These are phyloP conservation scores for Cairina moschata DNA, from an alignment of 2,113 vertebrate species.

Conservation along the genomic window DNA sequence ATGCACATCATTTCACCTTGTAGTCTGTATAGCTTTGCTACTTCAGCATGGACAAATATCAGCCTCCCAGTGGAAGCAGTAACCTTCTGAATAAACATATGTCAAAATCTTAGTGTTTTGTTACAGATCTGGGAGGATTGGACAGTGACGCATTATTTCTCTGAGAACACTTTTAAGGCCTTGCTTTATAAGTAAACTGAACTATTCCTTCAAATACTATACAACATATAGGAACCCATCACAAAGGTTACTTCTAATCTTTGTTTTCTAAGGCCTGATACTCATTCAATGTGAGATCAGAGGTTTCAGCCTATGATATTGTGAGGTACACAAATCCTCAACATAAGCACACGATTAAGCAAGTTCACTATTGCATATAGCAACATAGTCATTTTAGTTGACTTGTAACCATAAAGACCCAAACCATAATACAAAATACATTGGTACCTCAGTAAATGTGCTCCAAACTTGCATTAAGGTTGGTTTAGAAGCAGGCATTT, in stretches of 20 bases:
- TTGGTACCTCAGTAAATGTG: neutral
- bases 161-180: neutral
- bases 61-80: neutral
- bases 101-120: neutral
- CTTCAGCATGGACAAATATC: neutral
- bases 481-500: neutral
- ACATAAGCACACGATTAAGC: neutral
- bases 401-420: neutral
- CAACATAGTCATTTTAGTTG: neutral
- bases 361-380: neutral
- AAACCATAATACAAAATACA: neutral
- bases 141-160: neutral
- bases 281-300: neutral
- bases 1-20: neutral
- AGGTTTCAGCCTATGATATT: neutral
- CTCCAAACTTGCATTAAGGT: neutral
- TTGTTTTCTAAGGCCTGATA: neutral
- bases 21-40: neutral
- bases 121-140: neutral
- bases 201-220: neutral
- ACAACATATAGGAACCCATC: neutral
- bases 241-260: neutral
- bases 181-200: neutral
- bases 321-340: neutral
- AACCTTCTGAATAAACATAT: constrained; percentile 12